These are phyloP conservation scores for Listronotus bonariensis DNA, from an alignment of 1,140 invertebrate species.

Conservation along the genomic window DNA sequence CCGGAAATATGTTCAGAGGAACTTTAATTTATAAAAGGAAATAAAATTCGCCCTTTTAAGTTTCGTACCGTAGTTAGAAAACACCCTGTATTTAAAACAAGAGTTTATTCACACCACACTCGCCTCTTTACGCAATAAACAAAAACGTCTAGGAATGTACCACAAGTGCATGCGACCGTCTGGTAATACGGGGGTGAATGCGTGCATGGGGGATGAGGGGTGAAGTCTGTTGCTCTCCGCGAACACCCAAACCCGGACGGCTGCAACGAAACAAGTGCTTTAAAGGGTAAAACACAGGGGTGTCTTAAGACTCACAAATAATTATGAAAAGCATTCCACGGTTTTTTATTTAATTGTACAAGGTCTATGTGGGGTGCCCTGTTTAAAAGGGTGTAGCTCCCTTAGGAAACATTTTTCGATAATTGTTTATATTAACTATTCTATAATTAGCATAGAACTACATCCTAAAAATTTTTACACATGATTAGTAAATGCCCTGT, in stretches of 20 bases:
- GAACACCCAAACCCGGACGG: neutral
- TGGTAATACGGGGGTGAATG: neutral
- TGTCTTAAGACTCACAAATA: neutral
- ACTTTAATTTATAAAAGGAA: too few species aligned
- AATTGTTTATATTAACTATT: too few species aligned
- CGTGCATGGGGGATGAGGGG: neutral
- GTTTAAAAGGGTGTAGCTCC: too few species aligned
- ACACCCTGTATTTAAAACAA: too few species aligned
- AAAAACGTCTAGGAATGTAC: constrained; percentile 2
- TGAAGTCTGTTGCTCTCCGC: neutral
- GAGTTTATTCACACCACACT: neutral
- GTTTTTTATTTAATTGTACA: neutral
- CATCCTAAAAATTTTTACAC: too few species aligned
- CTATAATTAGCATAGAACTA: too few species aligned
- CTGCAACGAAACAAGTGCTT: constrained; percentile 8
- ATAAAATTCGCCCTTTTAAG: too few species aligned
- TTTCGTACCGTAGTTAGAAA: too few species aligned
- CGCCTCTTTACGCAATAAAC: neutral
- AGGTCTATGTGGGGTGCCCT: neutral
- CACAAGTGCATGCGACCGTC: neutral
- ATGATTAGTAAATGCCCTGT: too few species aligned
- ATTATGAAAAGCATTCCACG: neutral
- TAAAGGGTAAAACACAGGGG: constrained; percentile 6
- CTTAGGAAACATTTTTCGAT: too few species aligned
- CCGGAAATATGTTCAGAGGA: too few species aligned